Percentiles rank a stretch among this genome's conserved stretches.
Evolutionary conservation across 2,888 invertebrate genomes (phyloP).

Genomic region (Lasioglossum morio): DNA sequence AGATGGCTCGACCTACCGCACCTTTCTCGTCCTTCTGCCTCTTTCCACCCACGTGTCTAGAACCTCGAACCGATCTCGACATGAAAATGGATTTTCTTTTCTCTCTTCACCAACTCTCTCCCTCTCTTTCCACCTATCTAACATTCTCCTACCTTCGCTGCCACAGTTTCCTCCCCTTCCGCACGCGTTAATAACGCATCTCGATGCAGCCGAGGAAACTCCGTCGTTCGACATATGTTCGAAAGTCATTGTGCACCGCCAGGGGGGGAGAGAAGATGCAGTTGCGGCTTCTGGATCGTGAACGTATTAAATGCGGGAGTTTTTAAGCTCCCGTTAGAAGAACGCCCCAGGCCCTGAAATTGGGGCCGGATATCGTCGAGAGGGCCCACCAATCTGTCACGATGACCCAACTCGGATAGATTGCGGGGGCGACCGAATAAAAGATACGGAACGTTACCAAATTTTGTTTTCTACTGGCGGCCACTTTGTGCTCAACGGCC

Average conservation of each 20-base stretch:
- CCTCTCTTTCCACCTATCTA: slow-evolving; percentile 30
- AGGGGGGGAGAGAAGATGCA: slow-evolving; percentile 45
- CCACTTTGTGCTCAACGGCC: slow-evolving; percentile 35
- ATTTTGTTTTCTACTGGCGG: slow-evolving; percentile 16
- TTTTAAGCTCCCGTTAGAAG: slow-evolving; percentile 74
- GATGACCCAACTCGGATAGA: slow-evolving; percentile 52
- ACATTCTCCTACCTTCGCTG: slow-evolving; percentile 12
- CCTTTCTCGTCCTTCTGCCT: slow-evolving; percentile 50
- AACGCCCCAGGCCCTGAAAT: slow-evolving; percentile 63
- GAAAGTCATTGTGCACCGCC: slow-evolving; percentile 72
- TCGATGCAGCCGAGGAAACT: slow-evolving; percentile 75
- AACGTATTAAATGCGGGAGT: slow-evolving; percentile 55
- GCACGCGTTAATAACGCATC: slow-evolving; percentile 77
- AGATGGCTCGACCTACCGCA: slow-evolving; percentile 77
- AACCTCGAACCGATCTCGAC: slow-evolving; percentile 41
- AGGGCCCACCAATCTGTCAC: slow-evolving; percentile 75
- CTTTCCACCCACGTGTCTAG: slow-evolving; percentile 71
- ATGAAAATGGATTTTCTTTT: slow-evolving; percentile 67
- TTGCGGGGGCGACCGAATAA: slow-evolving; percentile 43
- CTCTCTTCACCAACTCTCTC: slow-evolving; percentile 20
- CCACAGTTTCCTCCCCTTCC: slow-evolving; percentile 26
- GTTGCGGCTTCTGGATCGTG: slow-evolving; percentile 54
- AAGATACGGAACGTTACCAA: slow-evolving; percentile 31
- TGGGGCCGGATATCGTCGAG: slow-evolving; percentile 77
- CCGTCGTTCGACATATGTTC: slow-evolving; percentile 81